Evolutionary conservation across 2,888 invertebrate genomes (phyloP), one percentile per base, ranked within the genome.

Genomic region (Phragmatobia fuliginosa): DNA sequence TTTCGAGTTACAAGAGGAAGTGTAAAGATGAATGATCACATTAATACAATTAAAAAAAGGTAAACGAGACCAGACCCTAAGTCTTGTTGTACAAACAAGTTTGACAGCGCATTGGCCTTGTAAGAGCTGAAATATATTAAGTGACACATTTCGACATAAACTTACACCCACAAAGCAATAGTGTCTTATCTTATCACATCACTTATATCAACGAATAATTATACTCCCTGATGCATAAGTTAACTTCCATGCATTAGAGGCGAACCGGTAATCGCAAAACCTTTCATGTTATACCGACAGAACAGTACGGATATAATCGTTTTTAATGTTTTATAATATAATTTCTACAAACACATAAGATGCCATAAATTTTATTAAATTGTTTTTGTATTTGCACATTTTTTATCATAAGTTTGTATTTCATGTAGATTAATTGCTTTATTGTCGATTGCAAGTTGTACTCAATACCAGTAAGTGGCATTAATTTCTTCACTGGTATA

Each of bases 101-200:
- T 88, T 87, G 87, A 90, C 91, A 80, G 82, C 88, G 83, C 77
- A 80, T 79, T 85, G 90, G 88, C 92, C 92, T 92, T 92, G 92
- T 86, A 83, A 81, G 87, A 84, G 79, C 78, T 82, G 83, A 83
- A 86, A 87, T 76, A 84, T 83, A 88, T 87, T 84, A 85, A 84
- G 83, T 90, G 90, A 91, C 91, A 91, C 86, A 86, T 92, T 89
- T 85, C 91, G 83, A 90, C 88, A 88, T 88, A 83, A 81, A 83
- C 83, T 86, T 85, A 90, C 92, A 90, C 90, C 91, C 88, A 92
- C 92, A 83, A 85, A 92, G 91, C 83, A 85, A 88, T 86, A 85
- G 85, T 87, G 83, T 86, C 88, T 90, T 90, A 90, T 91, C 89
- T 73, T 82, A 80, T 77, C 84, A 79, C 86, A 89, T 90, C 87